Base-by-base conservation (phyloP, 2,888 invertebrate species). In the Ceraclea dissimilis region DNA sequence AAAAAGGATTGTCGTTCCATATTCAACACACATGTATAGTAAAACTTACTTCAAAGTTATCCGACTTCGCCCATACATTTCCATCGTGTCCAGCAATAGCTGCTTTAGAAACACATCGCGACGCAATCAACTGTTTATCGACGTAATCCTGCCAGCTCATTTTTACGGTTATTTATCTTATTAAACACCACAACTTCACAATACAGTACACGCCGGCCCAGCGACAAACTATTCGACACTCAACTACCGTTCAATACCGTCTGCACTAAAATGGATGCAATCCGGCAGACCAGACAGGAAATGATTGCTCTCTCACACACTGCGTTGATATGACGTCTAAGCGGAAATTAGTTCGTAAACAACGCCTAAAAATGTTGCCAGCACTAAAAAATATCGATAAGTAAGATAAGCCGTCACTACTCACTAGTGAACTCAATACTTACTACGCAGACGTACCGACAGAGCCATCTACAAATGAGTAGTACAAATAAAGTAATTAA, bases 71-170 rank as follows among this genome's bases (percentile, higher is more conserved):
- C 93, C 93, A 93, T 74, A 93, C 83, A 80, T 90, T 91, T 74
- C 93, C 93, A 77, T 93, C 93, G 81, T 90, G 92, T 77, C 93
- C 93, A 73, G 90, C 91, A 78, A 93, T 93, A 73, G 91, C 92
- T 70, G 93, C 93, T 84, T 90, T 91, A 79, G 88, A 88, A 71
- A 93, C 92, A 86, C 92, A 93, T 78, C 88, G 87, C 76, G 93
- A 92, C 74, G 92, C 92, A 81, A 93, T 83, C 81, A 93, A 87
- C 83, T 93, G 93, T 84, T 92, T 93, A 83, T 93, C 93, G 79
- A 93, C 90, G 84, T 93, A 93, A 88, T 93, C 93, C 88, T 93
- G 93, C 93, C 93, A 93, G 88, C 92, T 93, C 93, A 93, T 93
- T 79, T 85, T 79, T 49, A 53, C 51, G 31, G 53, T 49, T 54